These are phyloP conservation scores for Aegotheles bennettii DNA, from an alignment of 2,113 vertebrate species.

Conservation along the genomic window DNA sequence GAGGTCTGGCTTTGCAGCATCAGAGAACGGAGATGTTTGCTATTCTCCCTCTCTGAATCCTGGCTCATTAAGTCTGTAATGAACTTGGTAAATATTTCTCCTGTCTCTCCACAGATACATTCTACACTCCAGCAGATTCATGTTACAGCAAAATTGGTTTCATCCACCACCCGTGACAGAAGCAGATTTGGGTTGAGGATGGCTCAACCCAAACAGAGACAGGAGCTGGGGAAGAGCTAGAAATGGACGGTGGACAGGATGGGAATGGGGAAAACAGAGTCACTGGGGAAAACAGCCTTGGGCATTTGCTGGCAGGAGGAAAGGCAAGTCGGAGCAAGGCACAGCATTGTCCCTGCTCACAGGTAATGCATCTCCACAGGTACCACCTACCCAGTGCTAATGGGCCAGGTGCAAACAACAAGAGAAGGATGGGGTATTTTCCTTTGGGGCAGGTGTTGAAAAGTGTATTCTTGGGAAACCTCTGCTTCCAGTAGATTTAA, in stretches of 20 bases:
- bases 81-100: neutral
- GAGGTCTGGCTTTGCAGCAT: neutral
- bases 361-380: neutral
- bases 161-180: neutral
- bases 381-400: neutral
- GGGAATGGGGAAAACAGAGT: neutral
- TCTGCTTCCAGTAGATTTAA: neutral
- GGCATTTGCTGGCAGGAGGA: rapidly evolving
- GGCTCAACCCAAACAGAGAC: neutral
- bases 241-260: neutral
- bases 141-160: neutral
- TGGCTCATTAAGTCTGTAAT: neutral
- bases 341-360: neutral
- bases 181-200: neutral
- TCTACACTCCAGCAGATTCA: neutral
- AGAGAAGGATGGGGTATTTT: neutral
- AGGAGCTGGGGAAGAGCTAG: neutral
- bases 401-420: rapidly evolving
- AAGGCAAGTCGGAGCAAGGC: neutral
- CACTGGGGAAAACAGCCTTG: neutral
- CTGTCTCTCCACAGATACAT: neutral
- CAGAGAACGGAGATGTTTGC: neutral
- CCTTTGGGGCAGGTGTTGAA: neutral
- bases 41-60: neutral
- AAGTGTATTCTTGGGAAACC: neutral